These are phyloP conservation scores for Drosophila burlai DNA, from an alignment of 1,140 invertebrate genomes.

Conservation along the genomic window DNA sequence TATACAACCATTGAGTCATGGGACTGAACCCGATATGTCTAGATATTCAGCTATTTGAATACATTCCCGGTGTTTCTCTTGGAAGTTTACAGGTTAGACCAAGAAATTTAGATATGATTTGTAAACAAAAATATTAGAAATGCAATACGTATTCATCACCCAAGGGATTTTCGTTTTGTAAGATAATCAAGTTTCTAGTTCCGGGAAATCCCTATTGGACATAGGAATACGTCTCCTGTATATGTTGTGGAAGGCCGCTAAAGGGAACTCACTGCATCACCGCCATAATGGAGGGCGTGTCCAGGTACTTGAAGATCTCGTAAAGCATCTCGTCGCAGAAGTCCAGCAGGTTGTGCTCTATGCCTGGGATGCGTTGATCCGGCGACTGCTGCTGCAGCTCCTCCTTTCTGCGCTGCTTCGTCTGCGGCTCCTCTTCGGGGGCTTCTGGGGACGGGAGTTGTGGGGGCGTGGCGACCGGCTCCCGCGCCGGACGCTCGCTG, in stretches of 20 bases:
- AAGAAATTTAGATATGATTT: neutral
- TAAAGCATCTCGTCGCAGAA: conserved; percentile 86
- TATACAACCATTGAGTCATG: neutral
- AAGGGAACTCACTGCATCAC: conserved; percentile 85
- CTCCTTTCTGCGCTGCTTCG: conserved; percentile 61
- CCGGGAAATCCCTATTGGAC: neutral
- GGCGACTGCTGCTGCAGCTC: conserved; percentile 12
- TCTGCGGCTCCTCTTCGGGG: conserved; percentile 33
- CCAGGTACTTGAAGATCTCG: conserved; percentile 86
- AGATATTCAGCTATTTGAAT: neutral
- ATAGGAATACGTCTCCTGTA: neutral
- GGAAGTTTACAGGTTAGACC: neutral
- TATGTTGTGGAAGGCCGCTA: neutral
- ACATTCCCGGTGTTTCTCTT: neutral
- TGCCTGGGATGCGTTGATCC: neutral
- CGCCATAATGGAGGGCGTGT: conserved; percentile 85
- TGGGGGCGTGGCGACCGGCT: conserved; percentile 10
- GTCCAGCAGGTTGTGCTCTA: conserved; percentile 39
- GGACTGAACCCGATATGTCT: neutral
- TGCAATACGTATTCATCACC: neutral
- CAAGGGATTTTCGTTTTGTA: no score
- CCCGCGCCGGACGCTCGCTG: conserved; percentile 28
- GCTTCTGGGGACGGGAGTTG: conserved; percentile 7
- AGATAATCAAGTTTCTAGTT: neutral
- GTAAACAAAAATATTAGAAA: neutral